Conservation (phyloP, 2,113 vertebrate genomes). For the Triplophysa rosa region DNA sequence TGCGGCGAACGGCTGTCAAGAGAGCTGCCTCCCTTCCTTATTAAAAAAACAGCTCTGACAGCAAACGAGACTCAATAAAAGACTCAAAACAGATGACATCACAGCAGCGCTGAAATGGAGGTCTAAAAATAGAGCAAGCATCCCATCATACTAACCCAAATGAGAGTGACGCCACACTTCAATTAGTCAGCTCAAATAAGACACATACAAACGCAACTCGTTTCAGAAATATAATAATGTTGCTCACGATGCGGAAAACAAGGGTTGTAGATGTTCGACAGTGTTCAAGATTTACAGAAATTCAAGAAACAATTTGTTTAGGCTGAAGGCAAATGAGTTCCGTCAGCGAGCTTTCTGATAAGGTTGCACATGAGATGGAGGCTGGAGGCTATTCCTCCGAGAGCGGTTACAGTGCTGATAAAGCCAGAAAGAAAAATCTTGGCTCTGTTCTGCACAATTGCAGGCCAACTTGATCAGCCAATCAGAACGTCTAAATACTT, state of each 20-base stretch:
- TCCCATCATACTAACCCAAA: slow-evolving; percentile 29
- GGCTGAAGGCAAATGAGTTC: slow-evolving; percentile 15
- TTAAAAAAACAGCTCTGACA: neutral
- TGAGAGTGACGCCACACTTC: slow-evolving; percentile 29
- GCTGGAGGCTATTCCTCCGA: slow-evolving; percentile 22
- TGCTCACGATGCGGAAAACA: neutral
- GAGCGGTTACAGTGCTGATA: neutral
- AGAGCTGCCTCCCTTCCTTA: slow-evolving; percentile 1
- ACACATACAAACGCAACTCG: neutral
- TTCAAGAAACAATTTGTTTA: neutral
- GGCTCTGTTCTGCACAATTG: no score
- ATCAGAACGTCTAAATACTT: no score
- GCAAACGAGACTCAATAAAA: slow-evolving; percentile 20
- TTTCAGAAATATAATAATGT: slow-evolving; percentile 20
- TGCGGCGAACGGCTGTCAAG: neutral
- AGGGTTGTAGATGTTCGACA: neutral
- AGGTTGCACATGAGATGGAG: slow-evolving; percentile 26
- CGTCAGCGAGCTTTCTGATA: neutral
- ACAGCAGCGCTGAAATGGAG: slow-evolving; percentile 27
- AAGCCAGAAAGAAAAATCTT: neutral
- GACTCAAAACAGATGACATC: slow-evolving; percentile 45
- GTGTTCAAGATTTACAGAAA: slow-evolving; percentile 9
- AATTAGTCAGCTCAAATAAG: slow-evolving; percentile 35
- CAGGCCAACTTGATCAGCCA: no score
- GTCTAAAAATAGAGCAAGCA: slow-evolving; percentile 41